Base-by-base conservation (phyloP, 2,113 vertebrate genomes). In the Eubucco bourcierii region DNA sequence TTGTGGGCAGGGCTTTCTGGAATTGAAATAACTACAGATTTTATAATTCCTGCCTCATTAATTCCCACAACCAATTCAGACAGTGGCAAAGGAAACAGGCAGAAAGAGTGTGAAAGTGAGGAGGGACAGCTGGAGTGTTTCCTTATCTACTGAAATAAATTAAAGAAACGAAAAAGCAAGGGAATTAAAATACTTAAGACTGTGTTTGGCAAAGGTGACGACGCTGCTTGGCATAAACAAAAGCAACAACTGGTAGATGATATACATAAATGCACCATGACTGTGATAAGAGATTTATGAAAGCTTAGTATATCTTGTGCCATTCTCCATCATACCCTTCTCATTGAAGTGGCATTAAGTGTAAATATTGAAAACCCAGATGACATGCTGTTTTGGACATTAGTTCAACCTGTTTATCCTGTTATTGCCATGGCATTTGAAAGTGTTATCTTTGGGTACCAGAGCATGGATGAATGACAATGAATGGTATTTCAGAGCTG, bases 341-440 rank as follows among this genome's bases (percentile, higher is more conserved):
- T 95, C 39, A 73, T 94, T 92, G 95, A 75, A 94, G 73, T 59
- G 61, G n/a, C 53, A 85, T 65, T 70, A 84, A 71, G 68, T 53
- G 55, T 73, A 94, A 95, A 95, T 88, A 88, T 20, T 88, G 70
- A 88, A 96, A 91, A 59, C 39, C 50, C 50, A 78, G 91, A 95
- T 86, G 73, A 90, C 80, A 91, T 56, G 59, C 50, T 95, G 13
- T 91, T 93, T 89, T 91, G 90, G 87, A 81, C 95, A 90, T 95
- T 95, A 94, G 80, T 91, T 95, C 85, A 95, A 84, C 46, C 92
- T 90, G 87, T 93, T 95, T 96, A 93, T 95, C 93, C 89, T 72
- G 37, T 96, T 95, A 92, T 92, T 94, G 86, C 64, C 65, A 55
- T 80, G 85, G 53, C 47, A 84, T 90, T 96, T 96, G 91, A 34